These are phyloP conservation scores for Nematostella vectensis DNA, from an alignment of 92 coral and sea anemone genomes.

Conservation along the genomic window DNA sequence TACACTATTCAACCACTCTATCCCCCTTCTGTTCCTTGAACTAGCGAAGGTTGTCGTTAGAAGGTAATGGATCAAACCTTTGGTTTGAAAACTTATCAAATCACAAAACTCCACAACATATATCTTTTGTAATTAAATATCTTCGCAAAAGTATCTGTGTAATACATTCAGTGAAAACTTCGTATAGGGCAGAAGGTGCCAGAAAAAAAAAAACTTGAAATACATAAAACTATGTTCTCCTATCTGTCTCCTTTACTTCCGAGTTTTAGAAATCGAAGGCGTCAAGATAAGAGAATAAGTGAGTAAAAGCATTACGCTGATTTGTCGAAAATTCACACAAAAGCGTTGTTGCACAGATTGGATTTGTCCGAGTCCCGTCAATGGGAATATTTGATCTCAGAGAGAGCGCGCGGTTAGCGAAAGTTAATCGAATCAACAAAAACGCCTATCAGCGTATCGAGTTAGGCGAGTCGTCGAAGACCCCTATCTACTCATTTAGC, in stretches of 20 bases:
- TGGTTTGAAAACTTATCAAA: no score
- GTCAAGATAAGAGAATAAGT: constrained; percentile 1
- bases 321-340: constrained; percentile 1
- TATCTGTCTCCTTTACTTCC: background rate
- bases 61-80: no score
- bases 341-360: background rate
- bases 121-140: no score
- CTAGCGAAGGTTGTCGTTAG: no score
- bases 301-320: background rate
- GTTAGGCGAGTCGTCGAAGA: no score
- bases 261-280: background rate
- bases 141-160: no score
- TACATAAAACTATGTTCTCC: background rate
- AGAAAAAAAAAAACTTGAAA: background rate
- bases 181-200: constrained; percentile 1
- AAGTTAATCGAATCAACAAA: background rate
- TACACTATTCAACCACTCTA: no score
- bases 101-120: no score
- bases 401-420: background rate
- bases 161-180: no score
- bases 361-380: background rate
- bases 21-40: no score
- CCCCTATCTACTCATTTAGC: no score
- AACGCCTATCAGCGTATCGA: background rate
- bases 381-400: constrained; percentile 1